phyloP scores from a whole-genome alignment of 2,113 vertebrate species.

The Microtus ochrogaster region DNA sequence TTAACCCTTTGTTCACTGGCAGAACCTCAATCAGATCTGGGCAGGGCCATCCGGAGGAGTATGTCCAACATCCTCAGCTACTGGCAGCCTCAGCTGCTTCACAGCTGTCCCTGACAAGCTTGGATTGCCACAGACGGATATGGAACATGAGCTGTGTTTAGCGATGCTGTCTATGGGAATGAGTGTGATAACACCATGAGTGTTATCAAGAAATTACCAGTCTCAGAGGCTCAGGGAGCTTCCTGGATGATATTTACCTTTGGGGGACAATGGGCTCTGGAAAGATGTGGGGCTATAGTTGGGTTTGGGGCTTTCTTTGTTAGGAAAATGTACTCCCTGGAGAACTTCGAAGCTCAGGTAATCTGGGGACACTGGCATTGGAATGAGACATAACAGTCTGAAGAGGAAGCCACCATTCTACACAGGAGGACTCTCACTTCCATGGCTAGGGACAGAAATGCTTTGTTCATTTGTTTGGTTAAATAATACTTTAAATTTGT shows the following conservation, averaged over 20 bases:
- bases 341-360: constrained; percentile 58
- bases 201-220: constrained; percentile 78
- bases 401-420: neutral
- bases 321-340: constrained; percentile 46
- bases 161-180: constrained; percentile 80
- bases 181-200: constrained; percentile 61
- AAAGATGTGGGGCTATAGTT: constrained; percentile 45
- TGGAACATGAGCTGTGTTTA: constrained; percentile 74
- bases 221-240: constrained; percentile 71
- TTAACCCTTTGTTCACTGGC: constrained; percentile 79
- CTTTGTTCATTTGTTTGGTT: neutral
- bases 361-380: neutral
- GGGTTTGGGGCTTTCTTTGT: neutral
- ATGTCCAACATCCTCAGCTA: neutral
- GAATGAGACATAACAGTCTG: neutral
- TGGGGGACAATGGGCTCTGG: neutral
- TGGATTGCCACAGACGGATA: constrained; percentile 66
- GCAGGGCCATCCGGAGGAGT: constrained; percentile 15
- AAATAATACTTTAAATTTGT: neutral
- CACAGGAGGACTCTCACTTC: constrained; percentile 52
- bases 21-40: constrained; percentile 30
- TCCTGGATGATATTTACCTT: constrained; percentile 60
- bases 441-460: neutral
- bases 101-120: constrained; percentile 1
- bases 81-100: neutral